phyloP scores from a whole-genome alignment of 2,888 invertebrate genomes.

The Ophion obscuratus region DNA sequence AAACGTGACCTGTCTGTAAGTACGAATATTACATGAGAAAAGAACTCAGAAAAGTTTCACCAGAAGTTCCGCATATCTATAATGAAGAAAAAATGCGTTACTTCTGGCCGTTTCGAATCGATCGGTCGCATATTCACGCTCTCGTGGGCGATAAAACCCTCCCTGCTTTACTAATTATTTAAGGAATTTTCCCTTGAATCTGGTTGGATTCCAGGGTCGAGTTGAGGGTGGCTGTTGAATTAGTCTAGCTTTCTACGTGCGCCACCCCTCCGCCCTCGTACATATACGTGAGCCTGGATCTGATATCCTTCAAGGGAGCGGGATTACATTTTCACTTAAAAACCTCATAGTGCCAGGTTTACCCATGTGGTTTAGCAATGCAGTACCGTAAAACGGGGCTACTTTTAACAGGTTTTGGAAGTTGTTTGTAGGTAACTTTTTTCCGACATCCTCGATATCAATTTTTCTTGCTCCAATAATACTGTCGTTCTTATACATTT shows the following conservation, averaged over 20 bases:
- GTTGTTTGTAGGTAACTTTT: no score
- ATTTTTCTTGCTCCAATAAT: no score
- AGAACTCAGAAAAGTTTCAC: not conserved
- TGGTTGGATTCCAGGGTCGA: conserved; percentile 13
- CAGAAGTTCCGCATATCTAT: not conserved
- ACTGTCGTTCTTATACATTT: no score
- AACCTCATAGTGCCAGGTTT: not conserved
- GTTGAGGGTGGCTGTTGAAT: conserved; percentile 24
- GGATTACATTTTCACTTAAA: conserved; percentile 61
- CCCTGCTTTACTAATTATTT: conserved; percentile 53
- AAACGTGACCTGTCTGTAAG: not conserved
- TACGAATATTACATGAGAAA: conserved; percentile 33
- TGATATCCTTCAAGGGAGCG: conserved; percentile 53
- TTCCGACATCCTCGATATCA: no score
- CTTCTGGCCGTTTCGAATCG: conserved; percentile 45
- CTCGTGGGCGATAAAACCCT: conserved; percentile 46
- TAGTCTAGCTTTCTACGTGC: not conserved
- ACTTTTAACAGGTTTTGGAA: no score
- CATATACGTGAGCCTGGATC: conserved; percentile 27
- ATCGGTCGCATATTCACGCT: conserved; percentile 33
- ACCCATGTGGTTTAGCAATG: conserved; percentile 12
- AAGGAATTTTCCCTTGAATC: conserved; percentile 39
- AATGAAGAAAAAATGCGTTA: conserved; percentile 55
- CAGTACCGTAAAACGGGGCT: no score
- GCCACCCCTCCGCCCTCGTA: not conserved